Base-by-base conservation (phyloP, 2,797 vertebrate genomes). In the Clarias platycephalus region DNA sequence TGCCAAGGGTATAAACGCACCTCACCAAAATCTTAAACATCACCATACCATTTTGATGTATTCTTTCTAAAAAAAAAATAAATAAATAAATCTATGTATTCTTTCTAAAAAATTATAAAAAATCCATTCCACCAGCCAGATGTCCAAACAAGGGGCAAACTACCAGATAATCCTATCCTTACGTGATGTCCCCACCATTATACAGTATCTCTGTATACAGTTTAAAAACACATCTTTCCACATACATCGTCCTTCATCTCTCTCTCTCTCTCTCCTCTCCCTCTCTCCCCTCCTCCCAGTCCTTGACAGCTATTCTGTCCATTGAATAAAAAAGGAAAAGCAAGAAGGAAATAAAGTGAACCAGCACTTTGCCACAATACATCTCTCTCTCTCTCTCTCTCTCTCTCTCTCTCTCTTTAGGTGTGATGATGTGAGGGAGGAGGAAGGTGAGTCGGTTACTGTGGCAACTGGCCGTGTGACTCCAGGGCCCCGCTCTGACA, bases 401-500 rank as follows among this genome's bases (percentile, higher is more conserved):
- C 1, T 64, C 24, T 49, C 1, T 64, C 90, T 85, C 80, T 67
- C 80, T 55, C 24, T 49, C 1, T 64, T 93, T 91, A 93, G 92
- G 91, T 93, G 91, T 90, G 93, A 91, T 90, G 93, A 91, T 91
- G 90, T 92, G 92, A 88, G 80, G 85, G 83, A 79, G 85, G 88
- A 89, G 90, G 90, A 92, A 91, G 93, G 93, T 94, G 90, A 93
- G 91, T 89, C 90, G 90, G 95, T 95, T 95, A 93, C 95, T 94
- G 93, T 94, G 93, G 94, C 94, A 95, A 95, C 95, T 92, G 93
- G 92, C 91, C 92, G 92, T 94, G 91, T 94, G 93, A 95, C 94
- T 95, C 92, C 91, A 90, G 90, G 91, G 92, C 81, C 18, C 37
- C 12, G 22, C 91, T 91, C 89, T 92, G 93, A 91, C 92, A 93